Evolutionary conservation across 1,140 invertebrate genomes (phyloP).

Genomic region (Bombus picipes): DNA sequence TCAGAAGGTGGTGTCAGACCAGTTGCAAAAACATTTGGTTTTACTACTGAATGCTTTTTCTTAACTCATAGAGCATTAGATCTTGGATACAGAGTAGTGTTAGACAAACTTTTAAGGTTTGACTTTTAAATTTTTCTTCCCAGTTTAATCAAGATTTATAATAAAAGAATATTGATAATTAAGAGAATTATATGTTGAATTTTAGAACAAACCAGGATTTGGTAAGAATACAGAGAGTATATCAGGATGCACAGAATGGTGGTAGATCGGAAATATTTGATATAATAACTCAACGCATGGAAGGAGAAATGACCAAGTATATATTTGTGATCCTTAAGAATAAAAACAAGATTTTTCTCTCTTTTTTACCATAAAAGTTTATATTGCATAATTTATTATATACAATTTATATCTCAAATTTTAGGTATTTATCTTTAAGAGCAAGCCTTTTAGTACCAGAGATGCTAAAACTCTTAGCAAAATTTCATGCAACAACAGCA

Average conservation of each 20-base stretch:
- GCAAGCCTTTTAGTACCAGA: slow-evolving; percentile 89
- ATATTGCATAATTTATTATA: slow-evolving; percentile 50
- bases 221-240: slow-evolving; percentile 88
- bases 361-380: background rate
- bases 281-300: slow-evolving; percentile 85
- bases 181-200: slow-evolving; percentile 41
- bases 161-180: background rate
- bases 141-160: background rate
- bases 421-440: slow-evolving; percentile 86
- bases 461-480: slow-evolving; percentile 86
- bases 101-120: slow-evolving; percentile 88
- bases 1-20: slow-evolving; percentile 83
- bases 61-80: slow-evolving; percentile 93
- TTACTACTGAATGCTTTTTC: slow-evolving; percentile 95
- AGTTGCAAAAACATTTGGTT: slow-evolving; percentile 87
- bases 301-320: slow-evolving; percentile 85
- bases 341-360: slow-evolving; percentile 52
- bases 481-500: slow-evolving; percentile 91
- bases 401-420: slow-evolving; percentile 69
- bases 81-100: slow-evolving; percentile 90
- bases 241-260: slow-evolving; percentile 85
- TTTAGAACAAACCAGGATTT: slow-evolving; percentile 86
- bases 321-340: slow-evolving; percentile 4
- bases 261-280: slow-evolving; percentile 84
- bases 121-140: background rate